These are phyloP conservation scores for Diploptera punctata DNA, from an alignment of 2,888 invertebrate species.

Conservation along the genomic window DNA sequence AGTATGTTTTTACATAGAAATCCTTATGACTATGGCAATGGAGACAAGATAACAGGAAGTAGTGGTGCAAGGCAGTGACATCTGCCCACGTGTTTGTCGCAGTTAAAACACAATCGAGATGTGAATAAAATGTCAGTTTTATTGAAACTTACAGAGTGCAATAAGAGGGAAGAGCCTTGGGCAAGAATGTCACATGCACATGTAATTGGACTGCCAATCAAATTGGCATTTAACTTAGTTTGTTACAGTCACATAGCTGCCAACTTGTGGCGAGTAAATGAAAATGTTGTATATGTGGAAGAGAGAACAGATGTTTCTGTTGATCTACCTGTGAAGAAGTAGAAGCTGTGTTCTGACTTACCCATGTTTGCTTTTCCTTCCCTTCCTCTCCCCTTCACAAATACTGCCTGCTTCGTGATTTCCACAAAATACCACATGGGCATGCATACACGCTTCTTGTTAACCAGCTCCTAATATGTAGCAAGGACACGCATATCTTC, in stretches of 20 bases:
- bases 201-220: conserved; percentile 27
- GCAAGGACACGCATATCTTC: too few relatives aligned
- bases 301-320: conserved; percentile 3
- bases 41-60: too few relatives aligned
- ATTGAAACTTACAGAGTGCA: too few relatives aligned
- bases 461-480: too few relatives aligned
- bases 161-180: too few relatives aligned
- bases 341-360: conserved; percentile 1
- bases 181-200: conserved; percentile 7
- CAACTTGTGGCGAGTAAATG: background rate
- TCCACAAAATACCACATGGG: background rate
- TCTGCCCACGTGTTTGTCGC: too few relatives aligned
- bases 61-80: too few relatives aligned
- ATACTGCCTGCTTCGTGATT: background rate
- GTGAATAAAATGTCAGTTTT: too few relatives aligned
- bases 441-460: background rate
- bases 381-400: background rate
- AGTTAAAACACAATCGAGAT: too few relatives aligned
- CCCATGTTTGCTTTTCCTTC: background rate
- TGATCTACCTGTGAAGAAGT: conserved; percentile 1
- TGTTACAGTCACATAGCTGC: conserved; percentile 16
- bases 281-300: conserved; percentile 6
- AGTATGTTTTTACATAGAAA: too few relatives aligned
- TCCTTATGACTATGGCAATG: too few relatives aligned
- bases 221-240: conserved; percentile 25